Evolutionary conservation across 2,113 vertebrate species (phyloP).

Genomic region (Neomonachus schauinslandi): DNA sequence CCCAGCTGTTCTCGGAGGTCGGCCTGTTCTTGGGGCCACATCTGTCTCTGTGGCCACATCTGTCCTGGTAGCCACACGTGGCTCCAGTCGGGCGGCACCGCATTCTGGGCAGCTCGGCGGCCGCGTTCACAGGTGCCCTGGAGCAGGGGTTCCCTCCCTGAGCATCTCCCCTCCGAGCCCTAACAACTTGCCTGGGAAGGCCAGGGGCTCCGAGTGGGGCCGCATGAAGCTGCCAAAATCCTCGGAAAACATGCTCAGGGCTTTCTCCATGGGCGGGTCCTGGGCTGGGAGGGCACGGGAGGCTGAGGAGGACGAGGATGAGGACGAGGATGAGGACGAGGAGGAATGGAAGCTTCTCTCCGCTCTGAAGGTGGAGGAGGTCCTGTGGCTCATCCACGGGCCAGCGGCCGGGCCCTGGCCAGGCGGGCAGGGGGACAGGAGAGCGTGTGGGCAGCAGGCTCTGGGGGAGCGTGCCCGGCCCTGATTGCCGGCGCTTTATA

Average conservation of each 20-base stretch:
- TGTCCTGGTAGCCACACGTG: not conserved
- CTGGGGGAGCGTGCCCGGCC: conserved; percentile 14
- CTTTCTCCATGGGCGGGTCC: conserved; percentile 94
- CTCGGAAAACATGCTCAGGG: conserved; percentile 90
- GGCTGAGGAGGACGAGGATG: conserved; percentile 75
- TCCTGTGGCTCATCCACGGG: conserved; percentile 72
- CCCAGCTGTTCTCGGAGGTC: not conserved
- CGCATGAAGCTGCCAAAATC: conserved; percentile 95
- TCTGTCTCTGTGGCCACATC: not conserved
- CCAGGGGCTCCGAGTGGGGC: conserved; percentile 89
- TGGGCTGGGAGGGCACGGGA: conserved; percentile 81
- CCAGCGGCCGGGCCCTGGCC: conserved; percentile 49
- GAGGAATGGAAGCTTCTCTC: conserved; percentile 91
- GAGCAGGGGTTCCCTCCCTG: not conserved
- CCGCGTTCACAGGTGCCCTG: fast-evolving
- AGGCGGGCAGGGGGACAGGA: conserved; percentile 46
- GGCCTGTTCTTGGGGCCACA: not conserved
- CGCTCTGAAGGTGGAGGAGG: conserved; percentile 91
- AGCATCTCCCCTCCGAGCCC: fast-evolving
- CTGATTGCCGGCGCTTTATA: conserved; percentile 82
- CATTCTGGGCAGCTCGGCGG: not conserved
- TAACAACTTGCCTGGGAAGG: conserved; percentile 91
- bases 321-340: conserved; percentile 83
- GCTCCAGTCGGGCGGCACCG: not conserved
- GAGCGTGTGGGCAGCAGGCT: not conserved